Evolutionary conservation across 2,797 vertebrate species (phyloP), one percentile per base, ranked within the genome.

Genomic region (Coranthus polyacanthus): DNA sequence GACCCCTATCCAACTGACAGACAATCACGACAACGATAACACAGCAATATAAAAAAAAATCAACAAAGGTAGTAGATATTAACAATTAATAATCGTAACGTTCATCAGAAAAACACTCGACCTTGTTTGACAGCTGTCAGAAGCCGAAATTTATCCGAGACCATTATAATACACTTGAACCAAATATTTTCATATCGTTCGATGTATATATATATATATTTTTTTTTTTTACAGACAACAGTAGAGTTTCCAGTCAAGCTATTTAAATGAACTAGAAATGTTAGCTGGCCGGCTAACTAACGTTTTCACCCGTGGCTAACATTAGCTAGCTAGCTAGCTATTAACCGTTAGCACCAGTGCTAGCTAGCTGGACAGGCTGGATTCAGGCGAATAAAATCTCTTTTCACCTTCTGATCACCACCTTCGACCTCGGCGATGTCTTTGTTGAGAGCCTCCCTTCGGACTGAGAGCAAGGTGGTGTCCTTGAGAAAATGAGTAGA

Each of bases 351-450:
- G 91, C 91, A 65, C 55, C 15, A 15, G 72, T 59, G 87, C 87
- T 92, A 90, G 80, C 86, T 86, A 79, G 81, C 79, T 54, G 83
- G 71, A 78, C 68, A 84, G 70, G 53, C 66, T 66, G 51, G 29
- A 72, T 34, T 39, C 34, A 52, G 61, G 53, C 46, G 68, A 79
- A 60, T 75, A 57, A 80, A 79, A 68, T 51, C 16, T 65, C 32
- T 82, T 67, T 85, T 94, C 93, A 94, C 93, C 94, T 95, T 92
- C 72, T 90, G 83, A 86, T 86, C 88, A 86, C 89, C 90, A 89
- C 84, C 85, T 88, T 89, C 88, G 89, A 87, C 91, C 88, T 89
- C 75, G 86, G 89, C 89, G 89, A 89, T 68, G 92, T 85, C 87
- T 92, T 85, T 70, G 81, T 90, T 68, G 88, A 88, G 86, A 89